Evolutionary conservation across 2,888 invertebrate genomes (phyloP), one percentile per base, ranked within the genome.

Genomic region (Junonia oenone): DNA sequence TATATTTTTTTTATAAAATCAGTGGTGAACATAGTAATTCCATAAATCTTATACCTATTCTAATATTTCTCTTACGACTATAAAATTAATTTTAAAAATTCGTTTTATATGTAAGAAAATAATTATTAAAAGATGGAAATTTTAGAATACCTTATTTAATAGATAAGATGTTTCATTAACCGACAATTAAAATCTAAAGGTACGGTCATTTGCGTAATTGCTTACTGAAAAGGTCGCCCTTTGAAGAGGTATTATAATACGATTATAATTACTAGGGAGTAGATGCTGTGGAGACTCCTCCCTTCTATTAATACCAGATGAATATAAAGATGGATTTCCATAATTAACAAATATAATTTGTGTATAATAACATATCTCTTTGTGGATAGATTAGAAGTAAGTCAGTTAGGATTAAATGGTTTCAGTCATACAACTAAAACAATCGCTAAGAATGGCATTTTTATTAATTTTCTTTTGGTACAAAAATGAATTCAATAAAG

Each of bases 181-280:
- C 54, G 56, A 63, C 59, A 62, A 64, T 65, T 65, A 65, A 64
- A 55, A 64, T 65, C 55, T 52, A 51, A 60, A 58, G 53, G 54
- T 51, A 45, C 51, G 48, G 49, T 59, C 65, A 57, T 65, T 65
- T 59, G 59, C 52, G 59, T 63, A 62, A 65, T 65, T 58, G 61
- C 61, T 65, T 62, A 63, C 49, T 40, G 59, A 13, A 53, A 53
- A 62, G 62, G 57, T 55, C 54, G 49, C 49, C 50, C 54, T 51
- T 43, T 38, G 47, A 55, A 43, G 35, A 55, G 58, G 55, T 55
- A 58, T 58, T 58, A 45, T 48, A 27, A 47, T 55, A 51, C 51
- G 38, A 55, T 58, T 48, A 55, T 58, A 51, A 58, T 55, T 50
- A 40, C 38, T 35, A 33, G 31, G 45, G 45, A 48, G 17, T 29